Evolutionary conservation across 2,797 vertebrate species (phyloP).

Genomic region (Enteromius trimaculatus): DNA sequence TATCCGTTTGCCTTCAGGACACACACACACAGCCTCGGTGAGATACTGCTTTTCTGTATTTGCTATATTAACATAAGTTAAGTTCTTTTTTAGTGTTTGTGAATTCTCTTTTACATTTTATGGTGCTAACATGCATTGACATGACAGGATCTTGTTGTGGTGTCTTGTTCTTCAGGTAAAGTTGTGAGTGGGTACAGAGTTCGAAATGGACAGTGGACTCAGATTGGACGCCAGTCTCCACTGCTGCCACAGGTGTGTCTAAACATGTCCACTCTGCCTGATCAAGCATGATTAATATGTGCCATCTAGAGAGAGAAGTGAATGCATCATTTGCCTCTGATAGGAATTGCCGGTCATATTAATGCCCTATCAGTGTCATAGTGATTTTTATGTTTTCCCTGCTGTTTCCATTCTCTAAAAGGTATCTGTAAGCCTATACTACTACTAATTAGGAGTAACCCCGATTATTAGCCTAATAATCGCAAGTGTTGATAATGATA

Average conservation of each 20-base stretch:
- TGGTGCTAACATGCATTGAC: too few relatives aligned
- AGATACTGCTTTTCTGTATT: slow-evolving; percentile 58
- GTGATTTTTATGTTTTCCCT: not conserved
- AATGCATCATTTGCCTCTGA: not conserved
- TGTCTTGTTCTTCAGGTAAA: slow-evolving; percentile 80
- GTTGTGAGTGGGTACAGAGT: slow-evolving; percentile 96
- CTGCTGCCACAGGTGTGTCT: slow-evolving; percentile 89
- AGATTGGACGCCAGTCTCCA: slow-evolving; percentile 94
- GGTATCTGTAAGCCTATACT: not conserved
- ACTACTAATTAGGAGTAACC: too few relatives aligned
- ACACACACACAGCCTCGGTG: slow-evolving; percentile 93
- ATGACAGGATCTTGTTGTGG: not conserved
- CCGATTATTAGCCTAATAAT: too few relatives aligned
- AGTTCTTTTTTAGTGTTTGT: not conserved
- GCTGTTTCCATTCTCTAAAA: not conserved
- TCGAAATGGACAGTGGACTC: slow-evolving; percentile 87
- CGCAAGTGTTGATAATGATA: too few relatives aligned
- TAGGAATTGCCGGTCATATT: not conserved
- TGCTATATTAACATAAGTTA: not conserved
- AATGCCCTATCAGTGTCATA: not conserved
- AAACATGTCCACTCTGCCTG: not conserved
- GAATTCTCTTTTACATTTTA: not conserved
- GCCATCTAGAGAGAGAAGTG: not conserved
- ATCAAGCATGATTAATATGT: not conserved
- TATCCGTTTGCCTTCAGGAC: slow-evolving; percentile 97